Conservation (phyloP, 2,113 vertebrate genomes). For the Pelecanus crispus region DNA sequence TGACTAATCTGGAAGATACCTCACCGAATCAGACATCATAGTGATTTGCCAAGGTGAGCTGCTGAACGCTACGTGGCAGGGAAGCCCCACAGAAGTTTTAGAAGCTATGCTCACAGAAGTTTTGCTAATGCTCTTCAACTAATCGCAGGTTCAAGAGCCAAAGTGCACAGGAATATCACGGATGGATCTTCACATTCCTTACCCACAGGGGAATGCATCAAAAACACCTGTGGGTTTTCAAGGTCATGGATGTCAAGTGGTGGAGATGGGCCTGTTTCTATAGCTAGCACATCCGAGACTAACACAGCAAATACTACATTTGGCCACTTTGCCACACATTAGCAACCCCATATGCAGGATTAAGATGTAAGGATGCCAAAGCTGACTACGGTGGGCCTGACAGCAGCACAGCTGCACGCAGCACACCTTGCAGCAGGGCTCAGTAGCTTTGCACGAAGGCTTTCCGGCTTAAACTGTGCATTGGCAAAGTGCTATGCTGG, state of each 20-base stretch:
- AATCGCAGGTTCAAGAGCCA: neutral
- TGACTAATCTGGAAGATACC: neutral
- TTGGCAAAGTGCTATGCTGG: neutral
- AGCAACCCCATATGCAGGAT: neutral
- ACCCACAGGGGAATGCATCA: neutral
- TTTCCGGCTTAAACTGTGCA: neutral
- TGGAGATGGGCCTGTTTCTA: neutral
- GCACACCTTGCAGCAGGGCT: neutral
- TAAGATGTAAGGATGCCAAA: neutral
- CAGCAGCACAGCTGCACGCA: neutral
- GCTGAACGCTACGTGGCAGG: neutral
- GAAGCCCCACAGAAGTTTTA: neutral
- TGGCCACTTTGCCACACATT: neutral
- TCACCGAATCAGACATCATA: neutral
- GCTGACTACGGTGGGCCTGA: neutral
- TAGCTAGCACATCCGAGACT: neutral
- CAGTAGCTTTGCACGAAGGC: neutral
- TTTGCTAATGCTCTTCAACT: neutral
- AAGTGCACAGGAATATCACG: neutral
- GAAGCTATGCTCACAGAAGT: neutral
- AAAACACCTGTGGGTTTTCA: neutral
- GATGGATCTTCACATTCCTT: neutral
- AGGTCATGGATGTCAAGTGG: neutral
- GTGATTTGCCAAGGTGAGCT: neutral
- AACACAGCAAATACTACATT: neutral